phyloP scores from a whole-genome alignment of 2,797 vertebrate genomes.

The Phalloptychus januarius region DNA sequence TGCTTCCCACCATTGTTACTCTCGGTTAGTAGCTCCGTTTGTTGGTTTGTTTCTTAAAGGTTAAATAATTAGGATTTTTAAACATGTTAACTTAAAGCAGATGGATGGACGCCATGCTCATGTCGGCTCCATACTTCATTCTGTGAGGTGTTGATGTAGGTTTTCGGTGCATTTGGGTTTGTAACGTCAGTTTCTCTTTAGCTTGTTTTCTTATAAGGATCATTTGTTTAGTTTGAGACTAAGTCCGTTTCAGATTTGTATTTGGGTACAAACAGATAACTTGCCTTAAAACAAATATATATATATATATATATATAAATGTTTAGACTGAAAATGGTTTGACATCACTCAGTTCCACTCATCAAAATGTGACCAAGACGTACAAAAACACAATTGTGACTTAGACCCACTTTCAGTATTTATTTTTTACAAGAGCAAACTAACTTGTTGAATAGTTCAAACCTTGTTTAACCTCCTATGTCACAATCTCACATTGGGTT shows the following conservation, averaged over 20 bases:
- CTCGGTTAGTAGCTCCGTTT: background rate
- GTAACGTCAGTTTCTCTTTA: slow-evolving; percentile 2
- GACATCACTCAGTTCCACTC: background rate
- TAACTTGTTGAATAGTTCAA: slow-evolving; percentile 1
- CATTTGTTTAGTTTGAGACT: background rate
- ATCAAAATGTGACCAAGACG: background rate
- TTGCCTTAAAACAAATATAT: background rate
- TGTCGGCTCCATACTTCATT: background rate
- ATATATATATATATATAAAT: background rate
- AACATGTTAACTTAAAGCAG: background rate
- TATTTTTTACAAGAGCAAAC: slow-evolving; percentile 3
- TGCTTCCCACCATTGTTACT: background rate
- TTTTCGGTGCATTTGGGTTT: background rate
- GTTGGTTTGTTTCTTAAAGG: background rate
- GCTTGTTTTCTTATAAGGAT: background rate
- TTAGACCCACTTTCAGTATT: background rate
- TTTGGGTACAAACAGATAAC: slow-evolving; percentile 1
- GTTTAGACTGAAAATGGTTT: background rate
- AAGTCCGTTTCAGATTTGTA: background rate
- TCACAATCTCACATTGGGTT: slow-evolving; percentile 19
- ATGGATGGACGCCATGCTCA: background rate
- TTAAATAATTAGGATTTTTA: background rate
- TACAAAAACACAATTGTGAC: background rate
- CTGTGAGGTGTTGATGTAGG: slow-evolving; percentile 1
- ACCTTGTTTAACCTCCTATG: slow-evolving; percentile 19